A percentile compares a stretch with the other conserved stretches of the same genome.
Evolutionary conservation across 2,888 invertebrate genomes (phyloP).

Genomic region (Melinaea menophilus): DNA sequence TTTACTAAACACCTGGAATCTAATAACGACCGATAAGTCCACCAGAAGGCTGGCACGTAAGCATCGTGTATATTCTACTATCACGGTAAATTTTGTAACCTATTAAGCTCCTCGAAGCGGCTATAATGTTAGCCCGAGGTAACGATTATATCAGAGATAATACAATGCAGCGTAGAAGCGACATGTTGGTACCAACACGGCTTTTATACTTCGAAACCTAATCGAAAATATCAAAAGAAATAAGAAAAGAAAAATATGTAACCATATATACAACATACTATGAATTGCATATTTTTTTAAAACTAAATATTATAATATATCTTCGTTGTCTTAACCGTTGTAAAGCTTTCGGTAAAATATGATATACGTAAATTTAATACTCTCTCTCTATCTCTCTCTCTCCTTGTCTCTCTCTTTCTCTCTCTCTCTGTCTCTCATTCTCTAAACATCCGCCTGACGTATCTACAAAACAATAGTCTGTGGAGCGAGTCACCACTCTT

Average conservation of each 20-base stretch:
- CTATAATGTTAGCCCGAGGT: constrained; percentile 76
- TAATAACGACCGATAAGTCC: constrained; percentile 66
- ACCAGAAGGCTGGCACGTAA: constrained; percentile 64
- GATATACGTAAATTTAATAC: no score
- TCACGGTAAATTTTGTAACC: constrained; percentile 76
- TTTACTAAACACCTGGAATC: constrained; percentile 58
- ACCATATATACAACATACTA: no score
- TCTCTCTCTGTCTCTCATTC: no score
- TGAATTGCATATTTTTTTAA: no score
- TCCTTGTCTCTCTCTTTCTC: no score
- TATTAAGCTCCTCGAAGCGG: constrained; percentile 76
- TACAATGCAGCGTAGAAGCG: constrained; percentile 23
- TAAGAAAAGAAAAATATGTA: no score
- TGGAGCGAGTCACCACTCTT: constrained; percentile 73
- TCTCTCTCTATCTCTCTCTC: no score
- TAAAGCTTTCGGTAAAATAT: no score
- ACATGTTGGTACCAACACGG: constrained; percentile 31
- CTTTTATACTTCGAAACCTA: no score
- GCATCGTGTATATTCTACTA: constrained; percentile 73
- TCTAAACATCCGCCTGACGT: not conserved
- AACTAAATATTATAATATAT: no score
- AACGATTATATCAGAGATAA: constrained; percentile 73
- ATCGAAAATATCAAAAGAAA: no score
- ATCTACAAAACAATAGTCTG: constrained; percentile 39
- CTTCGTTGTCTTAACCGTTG: no score